Evolutionary conservation across 2,797 vertebrate genomes (phyloP), one percentile per base, ranked within the genome.

Genomic region (Alectoris magna): DNA sequence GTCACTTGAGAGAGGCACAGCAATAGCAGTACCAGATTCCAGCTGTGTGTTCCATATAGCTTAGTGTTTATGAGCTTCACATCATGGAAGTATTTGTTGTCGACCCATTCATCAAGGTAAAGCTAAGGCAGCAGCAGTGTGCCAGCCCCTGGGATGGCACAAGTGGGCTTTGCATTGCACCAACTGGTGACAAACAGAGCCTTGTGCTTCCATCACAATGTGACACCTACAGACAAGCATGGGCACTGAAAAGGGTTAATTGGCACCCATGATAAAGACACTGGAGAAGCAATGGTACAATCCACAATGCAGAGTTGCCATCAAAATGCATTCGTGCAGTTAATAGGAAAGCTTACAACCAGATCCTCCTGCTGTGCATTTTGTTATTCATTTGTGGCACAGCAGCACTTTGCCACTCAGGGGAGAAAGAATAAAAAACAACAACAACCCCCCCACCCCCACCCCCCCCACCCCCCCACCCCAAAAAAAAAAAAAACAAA

Each of bases 1-100:
- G 82, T 96, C 89, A 82, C 90, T 87, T 75, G 91, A 95, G 64
- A 58, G 0, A 14, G n/a, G 87, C 64, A 69, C 1, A 21, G 80
- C 76, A 88, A 14, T 41, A 87, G 46, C 55, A 86, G 53, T 72
- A 77, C 76, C 68, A 53, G 78, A 58, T 78, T 96, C 71, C 79
- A 93, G 91, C 91, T 91, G 78, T 56, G 60, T 67, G 69, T 78
- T 88, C 43, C 87, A 58, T 10, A 23, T 68, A 88, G 63, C 58
- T 86, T 75, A 27, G 23, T 82, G 46, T 91, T 74, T 44, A 46
- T 39, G 76, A 84, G 26, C 63, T 72, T 67, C 78, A n/a, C 38
- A 56, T 44, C 2, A 0, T 36, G 60, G 79, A 79, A 62, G 59
- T n/a, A 53, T 89, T 82, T 90, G 55, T 34, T 48, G 18, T 80